Base-by-base conservation (phyloP, 2,797 vertebrate genomes). In the Orientallactaga sibirica region DNA sequence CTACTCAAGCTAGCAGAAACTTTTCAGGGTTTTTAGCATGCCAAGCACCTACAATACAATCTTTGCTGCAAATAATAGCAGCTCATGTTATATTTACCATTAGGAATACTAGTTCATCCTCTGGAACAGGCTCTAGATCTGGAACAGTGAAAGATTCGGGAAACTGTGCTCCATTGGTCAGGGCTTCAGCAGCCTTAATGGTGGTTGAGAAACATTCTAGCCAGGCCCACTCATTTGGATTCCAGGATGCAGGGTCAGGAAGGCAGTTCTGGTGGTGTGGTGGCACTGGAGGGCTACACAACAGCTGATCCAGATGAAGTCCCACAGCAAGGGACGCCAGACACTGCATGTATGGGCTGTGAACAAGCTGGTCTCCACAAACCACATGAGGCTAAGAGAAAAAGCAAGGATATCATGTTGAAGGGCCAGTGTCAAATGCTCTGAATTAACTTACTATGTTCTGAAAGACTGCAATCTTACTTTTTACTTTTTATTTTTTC, bases 301-400 rank as follows among this genome's bases (percentile, higher is more conserved):
- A 97, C 48, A 99, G 98, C 94, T 98, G 98, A 83, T 99, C 99
- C 91, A 99, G 98, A 94, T 99, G 99, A 71, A 99, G 99, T 3
- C 99, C 99, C 86, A 99, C 99, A 0, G 99, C 99, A n/a, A 99
- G 98, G 0, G 99, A 99, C 37, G 99, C 99, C 37, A 99, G 97
- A 96, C 99, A 99, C 96, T 99, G 99, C 99, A 99, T 99, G 80
- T 99, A 99, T 14, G 99, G 99, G 93, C 99, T 99, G 93, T 99
- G 99, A 86, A 99, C 99, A 1, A 99, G 99, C 98, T 99, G 99
- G 97, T 99, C 99, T 0, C 99, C 99, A 86, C 99, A 99, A 3
- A 99, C 99, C 2, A 99, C 99, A 0, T 99, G 99, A 15, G 99
- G 99, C 99, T 99, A 86, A 5, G 84, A 88, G 62, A 94, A 91